A percentile compares a stretch with the other conserved stretches of the same genome.
phyloP scores from a whole-genome alignment of 2,888 invertebrate genomes.

The Stenodema calcarata region DNA sequence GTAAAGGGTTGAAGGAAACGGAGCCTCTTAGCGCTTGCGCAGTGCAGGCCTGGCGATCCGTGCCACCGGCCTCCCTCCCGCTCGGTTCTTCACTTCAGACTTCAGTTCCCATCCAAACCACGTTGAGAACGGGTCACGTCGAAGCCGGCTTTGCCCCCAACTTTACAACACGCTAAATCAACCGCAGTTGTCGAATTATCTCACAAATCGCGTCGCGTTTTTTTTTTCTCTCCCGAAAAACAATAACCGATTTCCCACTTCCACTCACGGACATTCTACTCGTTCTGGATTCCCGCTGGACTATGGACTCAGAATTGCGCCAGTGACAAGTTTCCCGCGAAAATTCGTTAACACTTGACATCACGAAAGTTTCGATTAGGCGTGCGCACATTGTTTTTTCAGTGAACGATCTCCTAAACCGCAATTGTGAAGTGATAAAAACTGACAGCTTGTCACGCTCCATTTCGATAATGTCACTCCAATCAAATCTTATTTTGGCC shows the following conservation, averaged over 20 bases:
- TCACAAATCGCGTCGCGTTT: not conserved
- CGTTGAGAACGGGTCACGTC: not conserved
- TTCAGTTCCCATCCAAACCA: conserved; percentile 8
- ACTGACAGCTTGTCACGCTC: not conserved
- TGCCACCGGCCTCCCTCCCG: conserved; percentile 8
- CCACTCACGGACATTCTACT: not conserved
- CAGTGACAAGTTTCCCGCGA: conserved; percentile 6
- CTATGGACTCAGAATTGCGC: not conserved
- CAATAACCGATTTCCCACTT: not conserved
- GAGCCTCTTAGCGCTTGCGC: conserved; percentile 27
- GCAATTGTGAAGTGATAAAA: conserved; percentile 24
- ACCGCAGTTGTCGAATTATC: not conserved
- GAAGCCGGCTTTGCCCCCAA: not conserved
- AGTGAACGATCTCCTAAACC: not conserved
- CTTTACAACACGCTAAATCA: not conserved
- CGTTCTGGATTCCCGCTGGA: not conserved
- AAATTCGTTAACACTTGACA: not conserved
- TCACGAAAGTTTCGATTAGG: not conserved
- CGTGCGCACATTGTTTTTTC: conserved; percentile 4
- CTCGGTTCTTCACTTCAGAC: not conserved
- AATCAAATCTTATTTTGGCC: conserved; percentile 18
- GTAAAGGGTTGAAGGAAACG: not conserved
- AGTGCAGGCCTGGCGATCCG: not conserved
- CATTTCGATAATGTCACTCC: conserved; percentile 20
- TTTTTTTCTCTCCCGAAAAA: not conserved